phyloP scores from a whole-genome alignment of 2,888 invertebrate genomes.

The Ptychoptera contaminata region DNA sequence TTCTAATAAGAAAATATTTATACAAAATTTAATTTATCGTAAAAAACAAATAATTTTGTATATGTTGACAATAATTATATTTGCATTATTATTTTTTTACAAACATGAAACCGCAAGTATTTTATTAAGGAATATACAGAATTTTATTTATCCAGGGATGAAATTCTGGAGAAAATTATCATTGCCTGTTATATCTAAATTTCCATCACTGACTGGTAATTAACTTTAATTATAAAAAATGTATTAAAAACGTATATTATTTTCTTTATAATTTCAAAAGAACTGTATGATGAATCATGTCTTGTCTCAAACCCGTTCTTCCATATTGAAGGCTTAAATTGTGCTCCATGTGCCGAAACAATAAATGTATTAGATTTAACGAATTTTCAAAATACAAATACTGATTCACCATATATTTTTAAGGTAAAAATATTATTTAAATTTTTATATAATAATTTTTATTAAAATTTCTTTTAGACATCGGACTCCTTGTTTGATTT shows the following conservation, averaged over 20 bases:
- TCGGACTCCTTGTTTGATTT: slow-evolving; percentile 39
- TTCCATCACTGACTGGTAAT: slow-evolving; percentile 53
- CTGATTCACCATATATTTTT: slow-evolving; percentile 36
- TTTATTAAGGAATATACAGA: slow-evolving; percentile 56
- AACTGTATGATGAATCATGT: slow-evolving; percentile 72
- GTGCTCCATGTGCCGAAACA: slow-evolving; percentile 64
- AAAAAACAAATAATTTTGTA: background rate
- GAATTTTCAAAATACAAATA: slow-evolving; percentile 22
- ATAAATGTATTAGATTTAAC: slow-evolving; percentile 48
- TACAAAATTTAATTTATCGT: background rate
- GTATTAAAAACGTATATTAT: slow-evolving; percentile 5
- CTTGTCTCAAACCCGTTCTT: slow-evolving; percentile 72
- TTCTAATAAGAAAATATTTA: background rate
- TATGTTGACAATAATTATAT: background rate
- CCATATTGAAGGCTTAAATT: slow-evolving; percentile 65
- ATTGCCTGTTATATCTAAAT: slow-evolving; percentile 57
- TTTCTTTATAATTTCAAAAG: slow-evolving; percentile 31
- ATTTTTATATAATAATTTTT: background rate
- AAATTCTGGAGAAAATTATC: slow-evolving; percentile 53
- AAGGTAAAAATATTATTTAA: slow-evolving; percentile 27
- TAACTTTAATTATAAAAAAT: slow-evolving; percentile 4
- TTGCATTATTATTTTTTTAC: slow-evolving; percentile 19
- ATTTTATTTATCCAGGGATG: slow-evolving; percentile 67
- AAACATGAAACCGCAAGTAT: slow-evolving; percentile 45
- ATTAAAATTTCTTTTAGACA: slow-evolving; percentile 32